Percentiles rank a stretch among this genome's conserved stretches.
Evolutionary conservation across 2,797 vertebrate species (phyloP).

Genomic region (Artibeus lituratus): DNA sequence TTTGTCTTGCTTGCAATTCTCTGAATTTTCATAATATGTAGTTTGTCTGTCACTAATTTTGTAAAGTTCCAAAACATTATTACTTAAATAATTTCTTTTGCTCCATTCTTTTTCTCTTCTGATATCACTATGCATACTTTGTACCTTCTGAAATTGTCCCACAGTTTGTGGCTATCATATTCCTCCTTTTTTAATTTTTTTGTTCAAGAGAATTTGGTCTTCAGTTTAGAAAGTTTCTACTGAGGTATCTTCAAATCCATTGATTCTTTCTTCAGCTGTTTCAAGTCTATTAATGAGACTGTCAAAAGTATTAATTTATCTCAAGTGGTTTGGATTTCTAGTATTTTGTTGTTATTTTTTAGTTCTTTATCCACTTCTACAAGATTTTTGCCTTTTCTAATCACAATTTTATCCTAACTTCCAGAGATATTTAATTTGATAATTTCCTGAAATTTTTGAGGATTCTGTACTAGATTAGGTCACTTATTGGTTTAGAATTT

Average conservation of each 20-base stretch:
- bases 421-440: background rate
- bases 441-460: background rate
- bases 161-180: background rate
- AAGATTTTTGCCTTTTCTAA: background rate
- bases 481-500: background rate
- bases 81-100: background rate
- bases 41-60: conserved; percentile 13
- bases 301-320: background rate
- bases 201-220: background rate
- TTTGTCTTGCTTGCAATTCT: background rate
- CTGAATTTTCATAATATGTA: background rate
- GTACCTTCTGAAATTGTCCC: background rate
- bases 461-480: background rate
- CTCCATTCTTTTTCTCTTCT: background rate
- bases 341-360: background rate
- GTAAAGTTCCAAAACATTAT: background rate
- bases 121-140: background rate
- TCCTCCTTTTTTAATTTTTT: background rate
- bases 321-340: background rate
- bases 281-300: background rate
- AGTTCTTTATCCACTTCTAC: background rate
- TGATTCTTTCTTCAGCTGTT: background rate
- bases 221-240: background rate
- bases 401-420: background rate
- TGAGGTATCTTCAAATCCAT: background rate